Evolutionary conservation across 2,113 vertebrate genomes (phyloP), one percentile per base, ranked within the genome.

Genomic region (Hippoglossus stenolepis): DNA sequence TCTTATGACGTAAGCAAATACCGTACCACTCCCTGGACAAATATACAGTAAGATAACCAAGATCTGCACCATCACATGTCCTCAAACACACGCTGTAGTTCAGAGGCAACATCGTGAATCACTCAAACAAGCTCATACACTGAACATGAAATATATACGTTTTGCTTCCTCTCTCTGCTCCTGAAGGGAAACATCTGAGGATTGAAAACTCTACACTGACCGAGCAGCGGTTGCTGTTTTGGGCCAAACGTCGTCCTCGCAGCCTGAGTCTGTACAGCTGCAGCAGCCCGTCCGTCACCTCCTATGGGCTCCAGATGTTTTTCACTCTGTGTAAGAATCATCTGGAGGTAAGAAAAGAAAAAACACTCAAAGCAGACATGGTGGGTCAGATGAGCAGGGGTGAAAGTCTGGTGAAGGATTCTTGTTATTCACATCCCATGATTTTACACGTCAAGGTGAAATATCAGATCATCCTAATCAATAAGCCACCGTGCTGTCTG

Each of bases 1-100:
- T 96, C 91, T 90, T 93, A 93, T 73, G 20, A 89, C 85, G 88
- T 86, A 91, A 94, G 91, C 59, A 80, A 31, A 31, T 51, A 28
- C 68, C 12, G 47, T 91, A 92, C 86, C 82, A 92, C 93, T 92
- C 92, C 92, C 91, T 95, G 75, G 65, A 78, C 90, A 96, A 96
- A 96, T 92, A 96, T 75, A 71, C 40, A 18, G 51, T 57, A 18
- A 83, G 87, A 91, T 90, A 91, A 54, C 53, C 12, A 9, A 11
- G 8, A n/a, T 18, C 14, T 18, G 8, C 53, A 21, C 9, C 4
- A 5, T 15, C 53, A 11, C 20, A 23, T 11, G 9, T 21, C 47
- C 72, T 5, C 20, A 40, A 17, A 73, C 70, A 71, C 63, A 73
- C 49, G 61, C 70, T 77, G 49, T 66, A 58, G 58, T 17, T 60